A percentile compares a stretch with the other conserved stretches of the same genome.
phyloP scores from a whole-genome alignment of 2,797 vertebrate genomes.

The Chaetophractus vellerosus region DNA sequence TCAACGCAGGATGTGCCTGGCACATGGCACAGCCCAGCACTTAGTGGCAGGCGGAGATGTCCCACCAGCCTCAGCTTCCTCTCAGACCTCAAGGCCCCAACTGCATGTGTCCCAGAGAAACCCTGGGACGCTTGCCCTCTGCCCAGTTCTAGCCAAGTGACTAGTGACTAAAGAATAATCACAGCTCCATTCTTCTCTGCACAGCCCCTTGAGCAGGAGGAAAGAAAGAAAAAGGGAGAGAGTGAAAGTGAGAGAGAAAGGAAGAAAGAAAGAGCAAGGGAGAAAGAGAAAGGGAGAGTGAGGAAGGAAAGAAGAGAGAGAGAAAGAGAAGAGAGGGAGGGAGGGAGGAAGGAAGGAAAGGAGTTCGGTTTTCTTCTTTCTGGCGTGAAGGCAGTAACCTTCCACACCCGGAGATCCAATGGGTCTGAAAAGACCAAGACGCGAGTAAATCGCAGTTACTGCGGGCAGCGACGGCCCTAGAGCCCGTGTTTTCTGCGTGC shows the following conservation, averaged over 20 bases:
- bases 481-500: background rate
- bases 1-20: background rate
- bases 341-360: too few species aligned
- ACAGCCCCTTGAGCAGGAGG: background rate
- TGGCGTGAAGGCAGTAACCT: rapidly evolving
- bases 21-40: background rate
- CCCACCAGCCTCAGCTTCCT: background rate
- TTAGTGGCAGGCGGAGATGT: background rate
- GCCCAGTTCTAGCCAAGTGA: background rate
- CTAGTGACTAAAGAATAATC: background rate
- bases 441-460: background rate
- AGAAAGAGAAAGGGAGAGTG: too few species aligned
- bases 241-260: too few species aligned
- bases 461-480: too few species aligned
- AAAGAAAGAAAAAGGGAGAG: too few species aligned
- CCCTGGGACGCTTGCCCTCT: background rate
- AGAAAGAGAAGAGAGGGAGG: too few species aligned
- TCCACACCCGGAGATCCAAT: background rate
- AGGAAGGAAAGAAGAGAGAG: too few species aligned
- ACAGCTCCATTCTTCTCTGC: background rate
- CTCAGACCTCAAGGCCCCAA: background rate
- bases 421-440: background rate
- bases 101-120: background rate
- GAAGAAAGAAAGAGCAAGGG: too few species aligned
- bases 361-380: background rate